phyloP scores from a whole-genome alignment of 2,797 vertebrate genomes.

The Fistularia tabacaria region DNA sequence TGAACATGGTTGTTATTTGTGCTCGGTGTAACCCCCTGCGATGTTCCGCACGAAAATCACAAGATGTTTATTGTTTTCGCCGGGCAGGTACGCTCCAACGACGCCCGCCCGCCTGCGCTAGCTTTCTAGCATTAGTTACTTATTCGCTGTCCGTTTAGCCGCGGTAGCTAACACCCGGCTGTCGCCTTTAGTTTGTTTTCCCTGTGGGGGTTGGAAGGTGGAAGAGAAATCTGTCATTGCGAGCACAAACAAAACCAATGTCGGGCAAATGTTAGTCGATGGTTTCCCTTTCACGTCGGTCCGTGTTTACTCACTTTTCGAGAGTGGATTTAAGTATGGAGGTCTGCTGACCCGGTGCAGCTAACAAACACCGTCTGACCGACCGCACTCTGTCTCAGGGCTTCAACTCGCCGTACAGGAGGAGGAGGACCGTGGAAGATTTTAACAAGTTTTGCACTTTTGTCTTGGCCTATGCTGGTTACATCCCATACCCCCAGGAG shows the following conservation, averaged over 20 bases:
- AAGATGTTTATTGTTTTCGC: constrained; percentile 5
- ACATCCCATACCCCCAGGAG: constrained; percentile 94
- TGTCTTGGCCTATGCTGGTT: constrained; percentile 96
- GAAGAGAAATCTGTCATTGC: constrained; percentile 1
- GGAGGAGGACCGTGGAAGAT: constrained; percentile 91
- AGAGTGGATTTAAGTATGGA: not conserved
- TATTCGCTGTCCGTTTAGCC: constrained; percentile 30
- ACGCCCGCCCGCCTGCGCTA: constrained; percentile 7
- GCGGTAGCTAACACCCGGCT: constrained; percentile 35
- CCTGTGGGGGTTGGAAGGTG: constrained; percentile 33
- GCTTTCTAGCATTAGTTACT: constrained; percentile 31
- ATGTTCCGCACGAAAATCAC: not conserved
- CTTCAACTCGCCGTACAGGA: constrained; percentile 77
- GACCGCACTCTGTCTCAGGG: constrained; percentile 57
- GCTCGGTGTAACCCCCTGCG: not conserved
- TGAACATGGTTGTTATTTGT: not conserved
- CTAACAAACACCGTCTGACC: not conserved
- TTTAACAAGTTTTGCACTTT: constrained; percentile 99
- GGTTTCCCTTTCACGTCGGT: too few species aligned
- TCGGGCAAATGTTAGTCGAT: too few species aligned
- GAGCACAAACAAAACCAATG: not conserved
- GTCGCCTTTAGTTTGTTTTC: constrained; percentile 17
- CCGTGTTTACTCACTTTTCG: not conserved
- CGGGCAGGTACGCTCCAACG: constrained; percentile 4
- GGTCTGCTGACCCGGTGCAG: not conserved